Conservation (phyloP, 2,113 vertebrate species). For the Brachirus orientalis region DNA sequence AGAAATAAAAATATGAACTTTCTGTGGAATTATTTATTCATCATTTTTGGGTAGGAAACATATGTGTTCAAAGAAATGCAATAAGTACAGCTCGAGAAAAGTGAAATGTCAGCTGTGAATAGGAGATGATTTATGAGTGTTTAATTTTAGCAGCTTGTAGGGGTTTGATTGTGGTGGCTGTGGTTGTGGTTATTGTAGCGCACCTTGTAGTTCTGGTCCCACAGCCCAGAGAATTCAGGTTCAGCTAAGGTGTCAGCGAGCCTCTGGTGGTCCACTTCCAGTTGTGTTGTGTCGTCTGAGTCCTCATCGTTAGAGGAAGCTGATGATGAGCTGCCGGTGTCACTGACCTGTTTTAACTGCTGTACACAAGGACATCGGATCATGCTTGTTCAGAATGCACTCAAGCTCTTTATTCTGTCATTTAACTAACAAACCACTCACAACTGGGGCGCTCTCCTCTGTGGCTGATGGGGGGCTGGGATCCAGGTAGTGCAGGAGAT, state of each 20-base stretch:
- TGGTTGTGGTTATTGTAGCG: conserved; percentile 9
- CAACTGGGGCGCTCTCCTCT: conserved; percentile 22
- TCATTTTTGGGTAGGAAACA: conserved; percentile 6
- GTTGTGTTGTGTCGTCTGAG: conserved; percentile 5
- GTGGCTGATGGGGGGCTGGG: conserved; percentile 9
- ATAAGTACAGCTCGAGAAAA: conserved; percentile 9
- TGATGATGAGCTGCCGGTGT: conserved; percentile 53
- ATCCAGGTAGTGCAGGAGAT: conserved; percentile 70
- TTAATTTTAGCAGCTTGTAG: conserved; percentile 41
- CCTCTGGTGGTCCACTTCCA: conserved; percentile 52
- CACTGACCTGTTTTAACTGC: conserved; percentile 37
- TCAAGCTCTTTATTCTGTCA: not conserved
- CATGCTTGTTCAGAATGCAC: not conserved
- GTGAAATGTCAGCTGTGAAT: conserved; percentile 25
- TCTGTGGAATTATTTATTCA: not conserved
- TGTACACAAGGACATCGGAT: conserved; percentile 6
- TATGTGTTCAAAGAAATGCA: conserved; percentile 7
- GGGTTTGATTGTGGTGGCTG: conserved; percentile 14
- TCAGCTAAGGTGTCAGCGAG: conserved; percentile 69
- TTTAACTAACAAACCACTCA: conserved; percentile 49
- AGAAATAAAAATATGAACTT: not conserved
- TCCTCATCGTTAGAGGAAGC: conserved; percentile 49
- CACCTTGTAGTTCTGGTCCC: conserved; percentile 74
- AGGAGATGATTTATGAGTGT: conserved; percentile 54
- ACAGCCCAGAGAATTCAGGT: conserved; percentile 89